Base-by-base conservation (phyloP, 2,888 invertebrate species). In the Lysandra bellargus region DNA sequence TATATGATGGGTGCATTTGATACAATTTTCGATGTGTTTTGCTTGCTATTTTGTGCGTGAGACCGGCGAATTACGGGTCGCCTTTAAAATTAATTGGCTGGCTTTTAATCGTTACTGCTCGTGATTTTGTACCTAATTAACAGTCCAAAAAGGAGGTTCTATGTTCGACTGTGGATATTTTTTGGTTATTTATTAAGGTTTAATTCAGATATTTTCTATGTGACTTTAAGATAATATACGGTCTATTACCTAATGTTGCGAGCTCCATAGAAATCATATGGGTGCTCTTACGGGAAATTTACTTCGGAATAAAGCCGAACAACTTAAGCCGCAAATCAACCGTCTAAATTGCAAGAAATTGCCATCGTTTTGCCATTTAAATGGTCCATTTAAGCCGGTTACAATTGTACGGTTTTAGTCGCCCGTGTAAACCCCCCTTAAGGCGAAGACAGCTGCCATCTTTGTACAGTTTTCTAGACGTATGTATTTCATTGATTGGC, bases 361-460 rank as follows among this genome's bases (percentile, higher is more conserved):
- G 49, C 49, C 49, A 49, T 49, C 57, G 57, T 17, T 57, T 57
- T 57, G 5, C 57, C 57, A 61, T 61, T 61, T 61, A 23, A 6
- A 6, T 23, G 6, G 60, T 17, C 60, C 23, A 61, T 57, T 57
- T 4, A 17, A 61, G n/a, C n/a, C 60, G 57, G 60, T 2, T n/a
- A 23, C 6, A 60, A 3, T 60, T 17, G 81, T 82, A 80, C 81
- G 81, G 82, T 81, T 79, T 81, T 80, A 80, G 80, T 81, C 82
- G 80, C 80, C 81, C 81, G 81, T 82, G 80, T 86, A 82, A 61
- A 72, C 78, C 81, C 44, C 79, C 81, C 44, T 5, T 40, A 23
- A 23, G 23, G 23, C 23, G 23, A 23, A 23, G 23, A 23, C 23
- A 23, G 23, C 23, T 23, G 23, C 23, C 23, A 23, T 23, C 23